Percentiles rank a stretch among this genome's conserved stretches.
Conservation (phyloP, 2,113 vertebrate species). For the Peucedramus taeniatus region DNA sequence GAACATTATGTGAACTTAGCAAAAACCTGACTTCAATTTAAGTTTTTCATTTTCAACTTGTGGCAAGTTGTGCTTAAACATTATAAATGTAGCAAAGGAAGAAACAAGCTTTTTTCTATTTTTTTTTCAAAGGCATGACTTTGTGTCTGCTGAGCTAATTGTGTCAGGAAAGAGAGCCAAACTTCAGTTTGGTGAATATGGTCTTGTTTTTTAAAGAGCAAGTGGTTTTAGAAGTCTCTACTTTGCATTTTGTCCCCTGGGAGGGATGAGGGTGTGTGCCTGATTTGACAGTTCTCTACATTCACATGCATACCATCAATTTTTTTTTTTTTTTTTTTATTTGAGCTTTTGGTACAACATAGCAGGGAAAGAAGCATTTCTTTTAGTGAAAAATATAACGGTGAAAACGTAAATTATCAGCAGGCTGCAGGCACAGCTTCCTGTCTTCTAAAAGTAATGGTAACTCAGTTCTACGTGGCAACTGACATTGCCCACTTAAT, state of each 20-base stretch:
- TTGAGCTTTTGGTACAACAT: not conserved
- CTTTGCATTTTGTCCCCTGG: not conserved
- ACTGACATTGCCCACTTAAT: not conserved
- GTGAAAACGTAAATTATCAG: not conserved
- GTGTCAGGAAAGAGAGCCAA: not conserved
- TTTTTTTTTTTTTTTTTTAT: not conserved
- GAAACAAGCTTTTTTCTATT: not conserved
- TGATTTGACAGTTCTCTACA: not conserved
- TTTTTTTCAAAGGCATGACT: not conserved
- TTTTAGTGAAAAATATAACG: not conserved
- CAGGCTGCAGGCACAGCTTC: not conserved
- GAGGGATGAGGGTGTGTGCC: rapidly evolving
- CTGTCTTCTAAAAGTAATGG: not conserved
- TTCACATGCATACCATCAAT: not conserved
- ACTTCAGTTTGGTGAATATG: not conserved
- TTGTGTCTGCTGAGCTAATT: not conserved
- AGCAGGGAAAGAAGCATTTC: not conserved
- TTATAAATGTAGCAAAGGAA: not conserved
- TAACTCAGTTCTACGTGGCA: not conserved
- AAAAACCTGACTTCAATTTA: not conserved
- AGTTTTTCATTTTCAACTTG: not conserved
- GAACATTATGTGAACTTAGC: not conserved
- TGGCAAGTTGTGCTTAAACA: not conserved
- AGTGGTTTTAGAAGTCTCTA: not conserved
- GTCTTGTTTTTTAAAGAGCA: not conserved